Percentiles rank a stretch among this genome's conserved stretches.
phyloP scores from a whole-genome alignment of 2,797 vertebrate genomes.

The Anomalospiza imberbis region DNA sequence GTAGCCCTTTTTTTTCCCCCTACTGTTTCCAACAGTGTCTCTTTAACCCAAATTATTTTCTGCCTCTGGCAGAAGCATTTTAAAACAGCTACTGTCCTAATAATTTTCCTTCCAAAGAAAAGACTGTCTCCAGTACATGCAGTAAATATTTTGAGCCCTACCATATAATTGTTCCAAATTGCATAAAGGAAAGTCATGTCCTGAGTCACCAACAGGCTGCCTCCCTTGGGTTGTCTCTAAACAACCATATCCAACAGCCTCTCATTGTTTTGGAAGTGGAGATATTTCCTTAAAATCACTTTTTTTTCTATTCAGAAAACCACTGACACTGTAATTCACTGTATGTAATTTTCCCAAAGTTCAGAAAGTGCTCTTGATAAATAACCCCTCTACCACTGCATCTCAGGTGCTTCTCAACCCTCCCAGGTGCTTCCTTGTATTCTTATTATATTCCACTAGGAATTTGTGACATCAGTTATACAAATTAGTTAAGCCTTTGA shows the following conservation, averaged over 20 bases:
- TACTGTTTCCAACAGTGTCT: background rate
- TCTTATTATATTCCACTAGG: background rate
- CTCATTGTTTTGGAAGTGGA: background rate
- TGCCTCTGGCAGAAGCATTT: background rate
- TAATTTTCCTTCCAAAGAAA: background rate
- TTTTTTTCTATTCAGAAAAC: background rate
- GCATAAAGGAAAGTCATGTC: background rate
- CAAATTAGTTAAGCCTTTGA: background rate
- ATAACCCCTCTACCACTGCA: background rate
- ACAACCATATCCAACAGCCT: background rate
- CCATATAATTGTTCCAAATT: background rate
- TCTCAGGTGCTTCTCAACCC: background rate
- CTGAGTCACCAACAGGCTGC: background rate
- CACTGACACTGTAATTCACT: background rate
- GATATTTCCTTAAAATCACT: background rate
- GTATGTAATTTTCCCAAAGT: background rate
- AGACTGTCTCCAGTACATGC: background rate
- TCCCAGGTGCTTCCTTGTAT: background rate
- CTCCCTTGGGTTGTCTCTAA: background rate
- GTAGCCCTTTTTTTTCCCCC: background rate
- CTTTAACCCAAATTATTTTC: background rate
- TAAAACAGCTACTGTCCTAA: background rate
- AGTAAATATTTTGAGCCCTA: background rate
- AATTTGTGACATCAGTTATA: background rate
- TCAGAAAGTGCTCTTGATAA: background rate